A percentile compares a stretch with the other conserved stretches of the same genome.
Conservation (phyloP, 1,140 invertebrate species). For the Caenorhabditis briggsae region DNA sequence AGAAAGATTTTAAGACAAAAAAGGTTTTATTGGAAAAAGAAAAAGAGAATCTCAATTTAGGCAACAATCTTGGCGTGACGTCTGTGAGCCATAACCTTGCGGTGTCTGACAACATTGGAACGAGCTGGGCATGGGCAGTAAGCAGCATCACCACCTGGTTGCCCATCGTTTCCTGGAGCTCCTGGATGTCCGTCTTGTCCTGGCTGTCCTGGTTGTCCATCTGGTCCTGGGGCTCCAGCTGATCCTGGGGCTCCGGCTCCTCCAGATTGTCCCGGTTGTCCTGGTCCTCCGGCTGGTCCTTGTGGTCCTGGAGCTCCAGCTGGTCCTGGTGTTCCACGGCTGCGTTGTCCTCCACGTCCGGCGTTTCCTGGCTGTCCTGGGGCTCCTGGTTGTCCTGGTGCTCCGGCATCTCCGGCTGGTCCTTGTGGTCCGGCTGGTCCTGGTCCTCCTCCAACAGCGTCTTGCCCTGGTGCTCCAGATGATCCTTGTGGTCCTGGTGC, state of each 20-base stretch:
- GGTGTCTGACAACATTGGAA: neutral
- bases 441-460: conserved; percentile 46
- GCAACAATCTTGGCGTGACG: conserved; percentile 45
- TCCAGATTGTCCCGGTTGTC: conserved; percentile 49
- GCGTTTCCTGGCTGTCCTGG: conserved; percentile 58
- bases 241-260: conserved; percentile 50
- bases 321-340: conserved; percentile 52
- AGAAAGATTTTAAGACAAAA: neutral
- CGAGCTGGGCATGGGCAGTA: conserved; percentile 56
- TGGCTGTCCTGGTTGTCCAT: conserved; percentile 32
- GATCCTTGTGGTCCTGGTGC: conserved; percentile 53
- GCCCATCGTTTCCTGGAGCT: conserved; percentile 50
- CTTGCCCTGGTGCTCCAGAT: conserved; percentile 49
- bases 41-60: neutral
- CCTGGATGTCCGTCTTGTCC: conserved; percentile 40
- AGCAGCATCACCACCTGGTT: conserved; percentile 54
- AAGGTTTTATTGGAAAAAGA: neutral
- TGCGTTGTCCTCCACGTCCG: conserved; percentile 44
- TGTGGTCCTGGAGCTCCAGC: conserved; percentile 58
- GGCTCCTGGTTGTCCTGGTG: conserved; percentile 47
- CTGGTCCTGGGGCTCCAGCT: conserved; percentile 45
- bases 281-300: conserved; percentile 54
- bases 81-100: conserved; percentile 49
- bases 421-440: conserved; percentile 58
- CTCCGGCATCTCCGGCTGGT: conserved; percentile 54